These are phyloP conservation scores for Dasypogon diadema DNA, from an alignment of 2,888 invertebrate genomes.

Conservation along the genomic window DNA sequence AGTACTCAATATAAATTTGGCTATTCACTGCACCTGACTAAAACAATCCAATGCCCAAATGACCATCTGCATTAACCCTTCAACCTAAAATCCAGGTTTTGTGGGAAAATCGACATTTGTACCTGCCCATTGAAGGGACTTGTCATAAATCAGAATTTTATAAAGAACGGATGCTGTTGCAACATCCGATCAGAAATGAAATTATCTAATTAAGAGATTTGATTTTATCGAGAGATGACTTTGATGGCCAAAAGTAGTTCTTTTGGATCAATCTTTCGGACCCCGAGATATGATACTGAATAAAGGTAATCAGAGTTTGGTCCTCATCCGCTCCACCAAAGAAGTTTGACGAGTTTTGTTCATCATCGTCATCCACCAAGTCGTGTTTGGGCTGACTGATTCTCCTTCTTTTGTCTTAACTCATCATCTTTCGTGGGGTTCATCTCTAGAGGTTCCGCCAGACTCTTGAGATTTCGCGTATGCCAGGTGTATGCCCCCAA, in stretches of 20 bases:
- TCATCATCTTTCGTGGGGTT: conserved; percentile 15
- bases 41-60: too few relatives aligned
- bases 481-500: conserved; percentile 49
- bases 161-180: conserved; percentile 39
- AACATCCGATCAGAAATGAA: conserved; percentile 41
- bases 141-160: conserved; percentile 31
- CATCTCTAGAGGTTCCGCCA: conserved; percentile 2
- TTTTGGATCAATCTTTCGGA: too few relatives aligned
- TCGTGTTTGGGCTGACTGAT: neutral
- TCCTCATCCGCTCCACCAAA: neutral
- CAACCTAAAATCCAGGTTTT: neutral
- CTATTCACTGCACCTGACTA: too few relatives aligned
- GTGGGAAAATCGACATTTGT: conserved; percentile 46
- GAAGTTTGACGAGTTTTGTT: conserved; percentile 41
- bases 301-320: neutral
- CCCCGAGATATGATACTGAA: neutral
- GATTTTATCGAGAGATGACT: conserved; percentile 36
- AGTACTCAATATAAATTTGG: too few relatives aligned
- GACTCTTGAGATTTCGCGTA: conserved; percentile 39
- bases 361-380: conserved; percentile 20
- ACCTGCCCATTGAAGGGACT: neutral
- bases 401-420: conserved; percentile 26
- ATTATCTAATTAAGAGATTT: conserved; percentile 53
- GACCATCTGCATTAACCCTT: neutral
- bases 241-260: neutral